These are phyloP conservation scores for Drosophila barbarae DNA, from an alignment of 2,888 invertebrate genomes.

Conservation along the genomic window DNA sequence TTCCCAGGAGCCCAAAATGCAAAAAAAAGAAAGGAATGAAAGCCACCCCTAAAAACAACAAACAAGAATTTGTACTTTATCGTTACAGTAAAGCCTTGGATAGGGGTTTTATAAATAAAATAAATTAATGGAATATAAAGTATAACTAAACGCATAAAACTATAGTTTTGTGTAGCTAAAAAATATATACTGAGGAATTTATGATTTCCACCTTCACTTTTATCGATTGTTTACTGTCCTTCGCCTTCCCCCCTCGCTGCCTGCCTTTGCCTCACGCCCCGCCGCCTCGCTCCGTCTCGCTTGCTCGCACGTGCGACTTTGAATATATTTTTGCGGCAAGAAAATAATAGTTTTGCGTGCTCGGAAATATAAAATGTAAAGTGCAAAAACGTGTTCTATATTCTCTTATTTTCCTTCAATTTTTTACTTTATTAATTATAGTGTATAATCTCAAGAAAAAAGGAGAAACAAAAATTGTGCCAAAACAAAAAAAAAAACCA, in stretches of 20 bases:
- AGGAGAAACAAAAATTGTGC: conserved; percentile 59
- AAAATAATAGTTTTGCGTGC: conserved; percentile 36
- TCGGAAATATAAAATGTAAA: conserved; percentile 17
- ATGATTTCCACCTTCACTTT: background rate
- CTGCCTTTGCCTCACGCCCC: background rate
- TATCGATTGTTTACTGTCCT: conserved; percentile 4
- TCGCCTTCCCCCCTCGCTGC: conserved; percentile 12
- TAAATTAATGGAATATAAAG: background rate
- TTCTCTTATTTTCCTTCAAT: conserved; percentile 10
- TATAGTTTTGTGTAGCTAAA: background rate
- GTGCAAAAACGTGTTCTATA: conserved; percentile 28
- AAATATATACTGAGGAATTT: no score
- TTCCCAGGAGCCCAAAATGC: conserved; percentile 21
- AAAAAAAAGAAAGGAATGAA: conserved; percentile 15
- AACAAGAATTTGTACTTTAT: conserved; percentile 29
- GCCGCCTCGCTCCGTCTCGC: conserved; percentile 23
- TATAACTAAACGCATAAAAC: background rate
- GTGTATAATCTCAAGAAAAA: conserved; percentile 26
- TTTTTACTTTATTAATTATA: conserved; percentile 15
- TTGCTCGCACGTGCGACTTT: conserved; percentile 41
- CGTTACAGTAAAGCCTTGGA: background rate
- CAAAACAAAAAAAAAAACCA: conserved; percentile 47
- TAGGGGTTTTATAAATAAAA: no score
- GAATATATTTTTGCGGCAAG: conserved; percentile 30
- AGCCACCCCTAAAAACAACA: conserved; percentile 60